Conservation (phyloP, 2,888 invertebrate genomes). For the Pyralis farinalis region DNA sequence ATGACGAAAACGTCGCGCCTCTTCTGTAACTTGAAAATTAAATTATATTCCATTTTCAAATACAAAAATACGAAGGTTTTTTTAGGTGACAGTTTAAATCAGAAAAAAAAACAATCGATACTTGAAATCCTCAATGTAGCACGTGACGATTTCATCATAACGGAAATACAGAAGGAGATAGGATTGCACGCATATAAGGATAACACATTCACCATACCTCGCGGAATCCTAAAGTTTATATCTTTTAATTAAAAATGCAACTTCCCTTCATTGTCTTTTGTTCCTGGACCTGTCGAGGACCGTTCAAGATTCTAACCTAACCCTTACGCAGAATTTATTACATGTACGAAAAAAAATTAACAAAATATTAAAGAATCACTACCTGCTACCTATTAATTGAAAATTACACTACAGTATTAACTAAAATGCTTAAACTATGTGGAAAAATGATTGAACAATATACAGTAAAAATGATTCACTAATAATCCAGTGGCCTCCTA, state of each 20-base stretch:
- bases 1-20: conserved; percentile 25
- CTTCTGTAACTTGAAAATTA: conserved; percentile 27
- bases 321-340: conserved; percentile 67
- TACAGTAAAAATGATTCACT: conserved; percentile 79
- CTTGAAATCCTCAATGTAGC: neutral
- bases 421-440: conserved; percentile 76
- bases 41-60: conserved; percentile 25
- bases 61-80: conserved; percentile 13
- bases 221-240: conserved; percentile 40
- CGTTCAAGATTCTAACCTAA: conserved; percentile 65
- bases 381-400: conserved; percentile 74
- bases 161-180: conserved; percentile 13
- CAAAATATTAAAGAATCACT: conserved; percentile 77
- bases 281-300: conserved; percentile 64
- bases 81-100: neutral
- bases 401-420: conserved; percentile 74
- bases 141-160: conserved; percentile 5
- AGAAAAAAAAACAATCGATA: neutral
- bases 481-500: conserved; percentile 63
- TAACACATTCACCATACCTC: conserved; percentile 21
- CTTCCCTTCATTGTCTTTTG: conserved; percentile 77
- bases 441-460: conserved; percentile 79
- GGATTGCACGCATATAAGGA: conserved; percentile 28
- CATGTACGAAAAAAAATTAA: conserved; percentile 72
- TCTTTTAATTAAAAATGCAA: conserved; percentile 60